A percentile compares a stretch with the other conserved stretches of the same genome.
Conservation (phyloP, 2,888 invertebrate species). For the Encarsia formosa region DNA sequence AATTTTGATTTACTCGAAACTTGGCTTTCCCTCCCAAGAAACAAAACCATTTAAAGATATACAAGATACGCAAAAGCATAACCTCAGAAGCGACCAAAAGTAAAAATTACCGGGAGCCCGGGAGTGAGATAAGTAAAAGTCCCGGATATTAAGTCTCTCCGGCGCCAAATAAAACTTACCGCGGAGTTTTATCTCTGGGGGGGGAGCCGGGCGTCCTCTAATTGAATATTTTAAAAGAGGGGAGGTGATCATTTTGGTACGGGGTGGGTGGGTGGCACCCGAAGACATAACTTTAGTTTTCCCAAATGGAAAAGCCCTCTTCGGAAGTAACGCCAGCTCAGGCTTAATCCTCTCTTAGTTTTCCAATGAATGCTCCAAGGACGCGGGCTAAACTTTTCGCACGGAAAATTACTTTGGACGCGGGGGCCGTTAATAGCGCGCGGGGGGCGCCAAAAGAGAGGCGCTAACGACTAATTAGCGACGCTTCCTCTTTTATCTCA, state of each 20-base stretch:
- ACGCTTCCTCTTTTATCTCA: not conserved
- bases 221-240: conserved; percentile 29
- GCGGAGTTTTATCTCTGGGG: not conserved
- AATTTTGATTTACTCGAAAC: too few relatives aligned
- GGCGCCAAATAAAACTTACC: too few relatives aligned
- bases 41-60: too few relatives aligned
- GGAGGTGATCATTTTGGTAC: conserved; percentile 23
- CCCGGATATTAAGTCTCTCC: conserved; percentile 10
- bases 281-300: conserved; percentile 18
- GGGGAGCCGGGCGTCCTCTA: conserved; percentile 15
- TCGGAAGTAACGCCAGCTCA: too few relatives aligned
- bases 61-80: too few relatives aligned
- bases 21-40: too few relatives aligned
- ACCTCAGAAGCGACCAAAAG: too few relatives aligned
- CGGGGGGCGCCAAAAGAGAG: too few relatives aligned
- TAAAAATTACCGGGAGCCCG: too few relatives aligned
- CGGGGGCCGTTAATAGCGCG: conserved; percentile 2
- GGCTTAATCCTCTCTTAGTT: too few relatives aligned
- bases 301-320: conserved; percentile 18
- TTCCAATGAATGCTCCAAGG: conserved; percentile 9
- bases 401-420: conserved; percentile 18
- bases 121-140: too few relatives aligned
- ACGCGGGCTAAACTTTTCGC: conserved; percentile 18
- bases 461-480: conserved; percentile 2
- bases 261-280: conserved; percentile 15